Percentiles rank a stretch among this genome's conserved stretches.
phyloP scores from a whole-genome alignment of 2,113 vertebrate genomes.

The human region GRCh38 chr5:99939001-99939500 shows the following conservation, averaged over 20 bases:
- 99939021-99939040: not conserved
- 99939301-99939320: not conserved
- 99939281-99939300: not conserved
- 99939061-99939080: not conserved
- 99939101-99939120: not conserved
- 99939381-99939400: not conserved
- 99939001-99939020: not conserved
- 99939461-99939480: too few relatives aligned
- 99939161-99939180: not conserved
- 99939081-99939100: not conserved
- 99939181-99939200: not conserved
- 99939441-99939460: too few relatives aligned
- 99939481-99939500: too few relatives aligned
- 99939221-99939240: not conserved
- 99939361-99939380: not conserved
- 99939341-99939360: not conserved
- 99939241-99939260: not conserved
- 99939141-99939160: not conserved
- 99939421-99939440: too few relatives aligned
- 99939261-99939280: accelerated
- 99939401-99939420: not conserved
- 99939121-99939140: not conserved
- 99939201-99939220: not conserved
- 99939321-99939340: not conserved
- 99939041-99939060: not conserved